A percentile compares a stretch with the other conserved stretches of the same genome.
Evolutionary conservation across 64 coral and sea anemone species (phyloP).

Genomic region (Actinia equina): DNA sequence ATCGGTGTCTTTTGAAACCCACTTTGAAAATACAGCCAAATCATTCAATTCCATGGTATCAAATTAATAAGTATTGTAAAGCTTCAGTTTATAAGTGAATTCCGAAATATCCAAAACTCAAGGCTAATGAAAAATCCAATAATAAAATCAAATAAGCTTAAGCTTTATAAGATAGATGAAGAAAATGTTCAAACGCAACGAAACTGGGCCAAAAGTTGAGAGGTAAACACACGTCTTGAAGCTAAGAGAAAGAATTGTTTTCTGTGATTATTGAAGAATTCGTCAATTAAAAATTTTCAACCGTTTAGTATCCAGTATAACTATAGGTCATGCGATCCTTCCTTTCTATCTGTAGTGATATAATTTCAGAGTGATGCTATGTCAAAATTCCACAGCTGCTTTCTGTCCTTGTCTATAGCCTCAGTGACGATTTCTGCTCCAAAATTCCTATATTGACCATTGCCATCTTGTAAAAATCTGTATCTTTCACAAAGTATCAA

Average conservation of each 20-base stretch:
- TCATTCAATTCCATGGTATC: background rate
- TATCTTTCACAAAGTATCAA: no score
- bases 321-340: background rate
- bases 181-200: no score
- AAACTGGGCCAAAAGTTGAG: no score
- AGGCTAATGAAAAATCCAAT: no score
- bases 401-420: background rate
- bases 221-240: background rate
- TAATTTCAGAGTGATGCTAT: background rate
- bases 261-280: background rate
- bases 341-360: background rate
- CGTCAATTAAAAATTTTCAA: no score
- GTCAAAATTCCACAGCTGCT: background rate
- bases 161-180: no score
- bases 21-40: background rate
- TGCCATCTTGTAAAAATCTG: no score
- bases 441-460: no score
- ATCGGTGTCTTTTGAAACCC: background rate
- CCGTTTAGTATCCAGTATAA: background rate
- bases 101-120: no score
- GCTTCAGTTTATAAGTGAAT: no score
- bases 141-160: no score
- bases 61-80: no score
- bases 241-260: background rate
- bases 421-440: background rate